Base-by-base conservation (phyloP, 1,140 invertebrate species). In the Akabosia matsudoensis region DNA sequence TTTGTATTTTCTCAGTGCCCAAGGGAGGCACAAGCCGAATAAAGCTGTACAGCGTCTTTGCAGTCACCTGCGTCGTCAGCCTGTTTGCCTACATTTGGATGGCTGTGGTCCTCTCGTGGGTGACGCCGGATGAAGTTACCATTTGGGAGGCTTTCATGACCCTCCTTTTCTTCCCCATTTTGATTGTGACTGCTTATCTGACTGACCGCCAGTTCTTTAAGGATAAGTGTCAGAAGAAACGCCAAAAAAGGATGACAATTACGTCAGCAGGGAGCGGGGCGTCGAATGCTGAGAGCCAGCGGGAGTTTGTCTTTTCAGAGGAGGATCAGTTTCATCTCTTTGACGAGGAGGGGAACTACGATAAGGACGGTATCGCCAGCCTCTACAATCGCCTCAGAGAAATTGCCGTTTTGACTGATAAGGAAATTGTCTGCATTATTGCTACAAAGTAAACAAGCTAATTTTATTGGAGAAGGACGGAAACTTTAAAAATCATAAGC, bases 231-330 rank as follows among this genome's bases (percentile, higher is more conserved):
- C 18, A 10, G 18, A 45, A 45, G 7, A 7, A 45, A 10, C 37
- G 37, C 7, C 7, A 18, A 45, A 45, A 18, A 45, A 45, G 97
- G 97, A 16, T 99, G 99, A 84, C 90, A 99, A n/a, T 99, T 97
- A 97, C 87, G 99, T 2, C 54, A 56, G 7, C 54, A 56, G 7
- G 14, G 14, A 22, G 54, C 24, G n/a, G 7, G 37, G 18, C 7
- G 7, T 18, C 37, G 18, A 45, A 22, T 22, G 10, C 54, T 13
- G 54, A 56, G 3, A 56, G 54, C 4, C 3, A 22, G 54, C 10
- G 24, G 54, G 22, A 22, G 3, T 16, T 56, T 56, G 14, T 56
- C 3, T 24, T 56, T 56, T 22, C 13, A 22, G 54, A 56, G 14
- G 24, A 67, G 30, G 24, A 61, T 24, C 28, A 28, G 2, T 24